Evolutionary conservation across 2,888 invertebrate genomes (phyloP).

Genomic region (Theretra japonica): DNA sequence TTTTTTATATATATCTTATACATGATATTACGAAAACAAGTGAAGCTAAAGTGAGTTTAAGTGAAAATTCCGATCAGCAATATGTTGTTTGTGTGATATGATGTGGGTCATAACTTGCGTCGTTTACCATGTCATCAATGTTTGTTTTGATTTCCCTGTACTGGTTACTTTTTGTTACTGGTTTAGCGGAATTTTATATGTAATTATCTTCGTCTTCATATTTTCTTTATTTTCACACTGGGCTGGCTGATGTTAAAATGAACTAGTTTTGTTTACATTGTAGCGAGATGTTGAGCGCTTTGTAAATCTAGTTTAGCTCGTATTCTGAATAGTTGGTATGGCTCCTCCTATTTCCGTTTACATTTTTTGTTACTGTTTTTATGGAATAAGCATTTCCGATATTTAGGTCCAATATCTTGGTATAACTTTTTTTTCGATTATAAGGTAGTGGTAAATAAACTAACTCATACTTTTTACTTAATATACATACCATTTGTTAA

Average conservation of each 20-base stretch:
- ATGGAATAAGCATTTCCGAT: neutral
- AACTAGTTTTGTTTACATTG: slow-evolving; percentile 6
- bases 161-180: slow-evolving; percentile 39
- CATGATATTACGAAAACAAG: neutral
- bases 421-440: neutral
- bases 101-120: slow-evolving; percentile 56
- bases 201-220: neutral
- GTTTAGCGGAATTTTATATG: slow-evolving; percentile 24
- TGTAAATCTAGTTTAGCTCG: slow-evolving; percentile 31
- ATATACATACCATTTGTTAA: neutral
- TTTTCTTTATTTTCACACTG: neutral
- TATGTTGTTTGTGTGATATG: slow-evolving; percentile 28
- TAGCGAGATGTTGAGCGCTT: neutral
- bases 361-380: slow-evolving; percentile 41
- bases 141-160: slow-evolving; percentile 78
- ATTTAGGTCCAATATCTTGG: neutral
- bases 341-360: slow-evolving; percentile 54
- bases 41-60: neutral
- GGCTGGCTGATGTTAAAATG: neutral
- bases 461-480: neutral
- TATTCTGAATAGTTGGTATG: slow-evolving; percentile 37
- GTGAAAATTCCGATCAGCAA: neutral
- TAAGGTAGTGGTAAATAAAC: slow-evolving; percentile 14
- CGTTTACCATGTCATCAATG: slow-evolving; percentile 81
- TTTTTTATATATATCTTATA: neutral